Base-by-base conservation (phyloP, 2,113 vertebrate species). In the Platysternon megacephalum region DNA sequence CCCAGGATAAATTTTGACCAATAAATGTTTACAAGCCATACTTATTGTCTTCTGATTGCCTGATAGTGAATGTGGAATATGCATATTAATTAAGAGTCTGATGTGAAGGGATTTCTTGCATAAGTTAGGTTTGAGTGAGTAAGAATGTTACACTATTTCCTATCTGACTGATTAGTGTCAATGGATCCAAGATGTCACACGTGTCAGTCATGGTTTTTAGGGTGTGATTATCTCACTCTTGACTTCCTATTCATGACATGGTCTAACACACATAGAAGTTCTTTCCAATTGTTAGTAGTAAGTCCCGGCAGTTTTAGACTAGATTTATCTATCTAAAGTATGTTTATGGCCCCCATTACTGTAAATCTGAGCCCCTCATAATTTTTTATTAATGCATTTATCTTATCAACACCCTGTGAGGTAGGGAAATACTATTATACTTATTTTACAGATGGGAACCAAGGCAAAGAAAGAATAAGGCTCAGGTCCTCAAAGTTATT, bases 31-130 rank as follows among this genome's bases (percentile, higher is more conserved):
- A 16, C 61, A 65, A 65, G 61, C 61, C 58, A 35, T 65, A 17
- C 7, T 19, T 65, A 35, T 58, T 32, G 32, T 86, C 88, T 90
- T 84, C 61, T 86, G 32, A 79, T 90, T 92, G 90, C 13, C 39
- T 86, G 79, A 46, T 51, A 14, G 2, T 49, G 82, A 53, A 86
- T 55, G 78, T 22, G 80, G 26, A 49, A 90, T 2, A 21, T 86
- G 21, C 8, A 61, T 86, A 86, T 90, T 81, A 88, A 87, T 68
- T 90, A 85, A 72, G 16, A 88, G 83, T 5, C 8, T 35, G 21
- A 88, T 8, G 9, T 56, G 84, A 93, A 82, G 56, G 21, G 2
- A 9, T 89, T 93, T 86, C 49, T 79, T 81, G 53, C 0, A 1
- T 86, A 83, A 90, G 55, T 53, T 52, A n/a, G 32, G 14, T 83